Evolutionary conservation across 2,113 vertebrate species (phyloP).

Genomic region (Odocoileus hemionus): DNA sequence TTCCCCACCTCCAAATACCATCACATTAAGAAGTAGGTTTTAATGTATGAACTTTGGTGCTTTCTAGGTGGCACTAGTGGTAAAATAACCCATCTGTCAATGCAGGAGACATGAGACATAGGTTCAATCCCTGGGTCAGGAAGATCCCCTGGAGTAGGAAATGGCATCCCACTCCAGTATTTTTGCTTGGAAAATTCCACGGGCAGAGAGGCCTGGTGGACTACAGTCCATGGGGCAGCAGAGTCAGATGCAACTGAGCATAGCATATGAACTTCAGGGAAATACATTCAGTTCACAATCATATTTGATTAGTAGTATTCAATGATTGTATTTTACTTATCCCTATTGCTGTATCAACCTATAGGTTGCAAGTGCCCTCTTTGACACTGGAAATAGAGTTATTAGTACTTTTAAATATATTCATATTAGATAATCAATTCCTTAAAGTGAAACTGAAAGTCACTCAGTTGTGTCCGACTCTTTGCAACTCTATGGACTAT

Average conservation of each 20-base stretch:
- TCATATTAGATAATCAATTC: background rate
- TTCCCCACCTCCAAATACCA: background rate
- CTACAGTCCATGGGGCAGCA: background rate
- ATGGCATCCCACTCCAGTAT: background rate
- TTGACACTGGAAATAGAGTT: background rate
- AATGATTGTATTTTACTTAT: background rate
- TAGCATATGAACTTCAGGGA: background rate
- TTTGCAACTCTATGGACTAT: background rate
- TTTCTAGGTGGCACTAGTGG: background rate
- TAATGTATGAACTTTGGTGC: background rate
- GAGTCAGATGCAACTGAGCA: background rate
- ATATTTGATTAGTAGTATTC: background rate
- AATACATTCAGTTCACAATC: background rate
- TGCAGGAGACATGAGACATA: background rate
- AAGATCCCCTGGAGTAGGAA: background rate
- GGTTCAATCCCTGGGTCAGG: background rate
- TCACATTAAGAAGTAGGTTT: background rate
- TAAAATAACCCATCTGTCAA: background rate
- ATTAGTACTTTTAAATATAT: background rate
- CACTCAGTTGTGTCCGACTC: background rate
- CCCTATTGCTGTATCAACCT: background rate
- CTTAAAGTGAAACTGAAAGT: background rate
- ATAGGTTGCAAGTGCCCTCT: background rate
- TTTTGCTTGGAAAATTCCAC: background rate
- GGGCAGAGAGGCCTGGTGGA: background rate